Evolutionary conservation across 2,888 invertebrate species (phyloP).

Genomic region (Urechis unicinctus): DNA sequence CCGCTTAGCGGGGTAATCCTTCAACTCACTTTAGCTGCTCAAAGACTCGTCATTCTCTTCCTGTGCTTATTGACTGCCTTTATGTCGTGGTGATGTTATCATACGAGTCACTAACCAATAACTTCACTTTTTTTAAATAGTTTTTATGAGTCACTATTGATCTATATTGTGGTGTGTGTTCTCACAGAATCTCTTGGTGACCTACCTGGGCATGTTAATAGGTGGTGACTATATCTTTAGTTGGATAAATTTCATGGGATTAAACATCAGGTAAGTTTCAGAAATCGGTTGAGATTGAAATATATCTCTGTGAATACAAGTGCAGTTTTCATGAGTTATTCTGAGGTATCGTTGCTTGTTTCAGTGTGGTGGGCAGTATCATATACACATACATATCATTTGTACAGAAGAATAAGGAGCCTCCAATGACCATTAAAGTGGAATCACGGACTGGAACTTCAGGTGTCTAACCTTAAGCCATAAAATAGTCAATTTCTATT

Average conservation of each 20-base stretch:
- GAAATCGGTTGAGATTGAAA: neutral
- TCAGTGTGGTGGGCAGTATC: conserved; percentile 18
- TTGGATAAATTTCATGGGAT: conserved; percentile 87
- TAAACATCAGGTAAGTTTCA: conserved; percentile 72
- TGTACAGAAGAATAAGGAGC: neutral
- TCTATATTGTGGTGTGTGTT: neutral
- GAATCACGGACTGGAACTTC: neutral
- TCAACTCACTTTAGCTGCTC: too few species aligned
- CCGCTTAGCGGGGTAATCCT: too few species aligned
- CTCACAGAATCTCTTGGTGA: conserved; percentile 79
- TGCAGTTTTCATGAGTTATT: neutral
- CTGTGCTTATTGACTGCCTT: too few species aligned
- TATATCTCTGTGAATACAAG: neutral
- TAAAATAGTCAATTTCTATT: too few species aligned
- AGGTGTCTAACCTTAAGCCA: neutral
- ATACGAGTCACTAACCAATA: neutral
- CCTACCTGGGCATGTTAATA: conserved; percentile 91
- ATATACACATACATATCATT: conserved; percentile 21
- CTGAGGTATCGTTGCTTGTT: neutral
- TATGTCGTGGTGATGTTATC: too few species aligned
- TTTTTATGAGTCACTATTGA: neutral
- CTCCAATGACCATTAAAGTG: neutral
- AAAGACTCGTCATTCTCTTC: too few species aligned
- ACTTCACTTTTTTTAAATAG: neutral
- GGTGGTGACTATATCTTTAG: conserved; percentile 97